Evolutionary conservation across 1,140 invertebrate genomes (phyloP), one percentile per base, ranked within the genome.

Genomic region (Laodelphax striatellus): DNA sequence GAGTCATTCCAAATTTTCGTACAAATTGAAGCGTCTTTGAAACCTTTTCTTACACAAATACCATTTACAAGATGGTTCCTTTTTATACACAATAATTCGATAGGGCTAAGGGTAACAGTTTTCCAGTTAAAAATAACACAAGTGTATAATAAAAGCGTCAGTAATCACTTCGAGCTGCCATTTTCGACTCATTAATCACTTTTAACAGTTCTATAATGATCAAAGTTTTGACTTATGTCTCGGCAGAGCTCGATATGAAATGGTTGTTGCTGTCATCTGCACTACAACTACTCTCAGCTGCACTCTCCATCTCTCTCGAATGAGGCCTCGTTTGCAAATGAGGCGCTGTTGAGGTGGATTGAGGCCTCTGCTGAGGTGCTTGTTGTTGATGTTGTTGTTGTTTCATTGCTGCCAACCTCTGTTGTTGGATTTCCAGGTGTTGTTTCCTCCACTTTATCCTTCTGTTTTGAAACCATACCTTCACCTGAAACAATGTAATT

Each of bases 381-480:
- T 62, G 58, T 31, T 56, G 58, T 5, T 60, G 52, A 21, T 60
- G 52, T 65, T 88, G 61, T 22, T 68, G 82, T 67, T 87, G 82
- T 64, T 88, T 84, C 55, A 87, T 77, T 16, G 91, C 80, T 0
- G 88, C 87, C 28, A 93, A 76, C 55, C 89, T 79, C 64, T 94
- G 91, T 70, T 94, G 92, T 41, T 93, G 92, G 62, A 93, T 80
- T 70, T 95, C 93, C 67, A 94, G 75, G 66, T 94, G 90, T 66
- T 94, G 88, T 68, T 97, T 97, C 19, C 94, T 78, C 92, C 92
- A 96, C 78, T 97, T 97, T 63, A 97, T 97, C 28, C 94, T 79
- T 21, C 94, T 79, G 72, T 97, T 97, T 75, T 96, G 94, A 71
- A 97, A 97, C 94, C 94, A 97, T 1, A 97, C 94, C 74, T 97